A percentile compares a stretch with the other conserved stretches of the same genome.
Conservation (phyloP, 2,113 vertebrate species). For the Sitta europaea region DNA sequence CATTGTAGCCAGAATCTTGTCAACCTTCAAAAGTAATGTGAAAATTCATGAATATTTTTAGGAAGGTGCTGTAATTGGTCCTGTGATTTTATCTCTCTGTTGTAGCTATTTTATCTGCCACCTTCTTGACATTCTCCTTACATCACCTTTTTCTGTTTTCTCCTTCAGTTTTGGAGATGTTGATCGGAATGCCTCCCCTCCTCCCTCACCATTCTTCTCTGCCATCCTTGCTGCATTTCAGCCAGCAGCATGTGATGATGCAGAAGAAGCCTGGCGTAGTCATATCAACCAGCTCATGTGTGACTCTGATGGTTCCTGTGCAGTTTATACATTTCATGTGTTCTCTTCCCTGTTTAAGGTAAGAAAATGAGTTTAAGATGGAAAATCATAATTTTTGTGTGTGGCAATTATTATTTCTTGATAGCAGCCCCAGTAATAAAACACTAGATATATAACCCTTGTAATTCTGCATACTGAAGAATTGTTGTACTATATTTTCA, state of each 20-base stretch:
- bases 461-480: background rate
- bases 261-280: conserved; percentile 90
- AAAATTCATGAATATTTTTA: background rate
- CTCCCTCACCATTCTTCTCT: conserved; percentile 92
- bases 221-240: conserved; percentile 96
- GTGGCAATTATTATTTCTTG: background rate
- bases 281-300: conserved; percentile 95
- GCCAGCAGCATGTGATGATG: conserved; percentile 82
- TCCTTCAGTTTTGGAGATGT: conserved; percentile 80
- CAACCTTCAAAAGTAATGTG: background rate
- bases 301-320: conserved; percentile 92
- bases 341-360: conserved; percentile 98
- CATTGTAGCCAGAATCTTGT: background rate
- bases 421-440: background rate
- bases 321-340: conserved; percentile 97
- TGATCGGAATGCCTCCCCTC: conserved; percentile 83
- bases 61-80: background rate
- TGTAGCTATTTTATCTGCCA: background rate
- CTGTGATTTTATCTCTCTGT: background rate
- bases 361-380: background rate
- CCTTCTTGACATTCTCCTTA: background rate
- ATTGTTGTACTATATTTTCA: background rate
- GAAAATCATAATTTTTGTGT: background rate
- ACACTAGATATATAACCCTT: background rate
- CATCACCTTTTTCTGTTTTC: background rate